Evolutionary conservation across 2,888 invertebrate genomes (phyloP).

Genomic region (Lycophotia porphyrea): DNA sequence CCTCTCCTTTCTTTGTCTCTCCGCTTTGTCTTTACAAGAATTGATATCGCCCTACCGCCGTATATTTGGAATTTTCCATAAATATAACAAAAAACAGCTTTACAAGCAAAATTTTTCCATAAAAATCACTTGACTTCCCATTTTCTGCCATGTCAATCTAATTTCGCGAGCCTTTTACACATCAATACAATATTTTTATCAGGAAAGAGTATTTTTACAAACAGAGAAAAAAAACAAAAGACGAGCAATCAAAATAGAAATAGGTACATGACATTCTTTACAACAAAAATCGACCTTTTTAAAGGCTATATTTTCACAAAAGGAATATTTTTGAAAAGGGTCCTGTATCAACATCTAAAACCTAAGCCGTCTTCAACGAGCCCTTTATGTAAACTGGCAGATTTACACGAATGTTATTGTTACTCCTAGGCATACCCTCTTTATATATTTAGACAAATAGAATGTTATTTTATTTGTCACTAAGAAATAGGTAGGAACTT

Average conservation of each 20-base stretch:
- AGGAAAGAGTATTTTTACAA: slow-evolving; percentile 3
- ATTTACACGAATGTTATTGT: slow-evolving; percentile 57
- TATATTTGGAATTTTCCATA: not conserved
- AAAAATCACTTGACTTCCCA: slow-evolving; percentile 3
- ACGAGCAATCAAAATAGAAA: slow-evolving; percentile 32
- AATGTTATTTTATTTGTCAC: slow-evolving; percentile 7
- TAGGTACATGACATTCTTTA: slow-evolving; percentile 22
- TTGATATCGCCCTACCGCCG: not conserved
- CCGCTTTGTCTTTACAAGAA: not conserved
- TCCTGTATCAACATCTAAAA: slow-evolving; percentile 58
- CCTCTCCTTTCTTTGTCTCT: not conserved
- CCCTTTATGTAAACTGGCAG: slow-evolving; percentile 56
- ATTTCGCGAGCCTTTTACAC: slow-evolving; percentile 10
- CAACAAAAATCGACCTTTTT: slow-evolving; percentile 29
- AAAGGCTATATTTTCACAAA: slow-evolving; percentile 43
- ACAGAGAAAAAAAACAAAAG: slow-evolving; percentile 21
- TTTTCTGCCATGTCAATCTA: slow-evolving; percentile 13
- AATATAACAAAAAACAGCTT: slow-evolving; percentile 1
- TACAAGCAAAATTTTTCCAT: slow-evolving; percentile 1
- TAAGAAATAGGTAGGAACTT: slow-evolving; percentile 17
- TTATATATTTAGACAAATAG: slow-evolving; percentile 40
- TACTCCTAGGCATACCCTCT: slow-evolving; percentile 29
- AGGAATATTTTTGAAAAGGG: slow-evolving; percentile 58
- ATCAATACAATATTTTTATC: slow-evolving; percentile 20
- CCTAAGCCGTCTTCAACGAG: slow-evolving; percentile 58